phyloP scores from a whole-genome alignment of 37 sponge, comb jelly and placozoan genomes.

The Petrosia ficiformis region DNA sequence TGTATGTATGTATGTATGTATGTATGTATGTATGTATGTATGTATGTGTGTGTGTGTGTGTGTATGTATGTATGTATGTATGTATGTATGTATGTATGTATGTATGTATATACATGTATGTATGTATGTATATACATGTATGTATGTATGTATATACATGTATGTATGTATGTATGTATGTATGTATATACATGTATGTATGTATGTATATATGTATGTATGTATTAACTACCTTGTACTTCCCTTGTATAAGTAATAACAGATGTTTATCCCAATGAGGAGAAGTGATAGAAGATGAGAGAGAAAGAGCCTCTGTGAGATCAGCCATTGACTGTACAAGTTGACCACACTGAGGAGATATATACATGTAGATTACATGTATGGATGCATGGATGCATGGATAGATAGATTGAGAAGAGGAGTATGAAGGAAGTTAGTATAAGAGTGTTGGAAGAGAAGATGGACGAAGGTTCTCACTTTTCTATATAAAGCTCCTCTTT shows the following conservation, averaged over 20 bases:
- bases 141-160: neutral
- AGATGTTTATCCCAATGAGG: neutral
- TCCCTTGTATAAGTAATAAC: neutral
- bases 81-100: no score
- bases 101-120: no score
- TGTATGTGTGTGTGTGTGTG: no score
- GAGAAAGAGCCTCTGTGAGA: neutral
- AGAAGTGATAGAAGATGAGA: neutral
- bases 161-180: neutral
- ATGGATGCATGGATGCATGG: neutral
- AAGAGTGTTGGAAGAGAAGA: no score
- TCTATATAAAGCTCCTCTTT: neutral
- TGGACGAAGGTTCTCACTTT: neutral
- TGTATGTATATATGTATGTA: neutral
- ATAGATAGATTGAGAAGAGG: no score
- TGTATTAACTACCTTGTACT: neutral
- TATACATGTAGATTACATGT: neutral
- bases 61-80: no score
- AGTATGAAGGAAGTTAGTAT: no score
- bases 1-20: neutral
- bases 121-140: neutral
- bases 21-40: neutral
- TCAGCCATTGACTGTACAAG: neutral
- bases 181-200: no score
- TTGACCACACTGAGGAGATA: neutral